Base-by-base conservation (phyloP, 1,140 invertebrate genomes). In the Lamellibrachia luymesi region DNA sequence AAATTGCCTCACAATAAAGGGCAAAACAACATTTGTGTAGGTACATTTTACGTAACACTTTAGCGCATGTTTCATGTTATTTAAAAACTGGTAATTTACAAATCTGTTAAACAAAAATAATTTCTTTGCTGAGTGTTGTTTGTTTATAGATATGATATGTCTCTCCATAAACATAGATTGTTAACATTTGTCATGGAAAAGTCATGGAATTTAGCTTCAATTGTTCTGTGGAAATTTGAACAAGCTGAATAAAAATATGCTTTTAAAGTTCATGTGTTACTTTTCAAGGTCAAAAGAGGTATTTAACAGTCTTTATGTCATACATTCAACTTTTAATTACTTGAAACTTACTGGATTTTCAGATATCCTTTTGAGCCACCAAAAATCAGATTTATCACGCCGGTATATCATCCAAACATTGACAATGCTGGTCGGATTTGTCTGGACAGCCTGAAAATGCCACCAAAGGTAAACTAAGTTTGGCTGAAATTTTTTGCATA, bases 401-500 rank as follows among this genome's bases (percentile, higher is more conserved):
- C 98, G 5, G 99, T 98, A 95, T 99, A 98, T 97, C 99, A 99
- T 96, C 99, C 99, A 2, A 99, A 99, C 96, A 98, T 99, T 90
- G 98, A 99, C 96, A 96, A 97, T 51, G 97, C 97, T 94, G 98
- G 98, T 94, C 98, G 98, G 95, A 99, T 99, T 95, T 99, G 99
- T 97, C 97, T 99, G 95, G 99, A 99, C 96, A 99, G 99, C 95
- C 96, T 99, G 80, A 99, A 99, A 93, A 95, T 96, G 94, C 96
- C 95, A 51, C 96, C 96, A 22, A 95, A 96, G 94, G 96, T 96
- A 92, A 93, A 89, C 17, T 80, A 80, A 80, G 8, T 80, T 80
- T 17, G 7, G 22, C 7, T 92, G 56, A 10, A 13, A 4, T 50
- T 80, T 80, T 80, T 80, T 80, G 25, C 64, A 80, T 80, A 22